Evolutionary conservation across 2,888 invertebrate species (phyloP).

Genomic region (Mongoloraphidia duomilia): DNA sequence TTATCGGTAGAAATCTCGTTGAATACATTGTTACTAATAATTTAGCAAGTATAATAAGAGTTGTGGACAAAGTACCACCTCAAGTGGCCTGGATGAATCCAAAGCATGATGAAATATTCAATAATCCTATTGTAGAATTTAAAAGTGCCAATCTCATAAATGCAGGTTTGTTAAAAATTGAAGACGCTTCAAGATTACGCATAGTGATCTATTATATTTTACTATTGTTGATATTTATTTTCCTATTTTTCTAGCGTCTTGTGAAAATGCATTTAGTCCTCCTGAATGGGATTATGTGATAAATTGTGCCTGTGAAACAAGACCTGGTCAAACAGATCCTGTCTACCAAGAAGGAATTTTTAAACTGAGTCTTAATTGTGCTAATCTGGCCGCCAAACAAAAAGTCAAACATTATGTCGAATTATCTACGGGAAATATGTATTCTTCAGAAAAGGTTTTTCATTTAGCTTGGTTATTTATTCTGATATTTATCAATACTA

Average conservation of each 20-base stretch:
- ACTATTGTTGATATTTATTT: constrained; percentile 23
- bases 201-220: constrained; percentile 13
- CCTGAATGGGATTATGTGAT: constrained; percentile 65
- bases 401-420: constrained; percentile 63
- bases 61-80: constrained; percentile 88
- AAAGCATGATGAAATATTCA: constrained; percentile 55
- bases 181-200: not conserved
- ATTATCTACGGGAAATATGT: constrained; percentile 71
- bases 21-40: constrained; percentile 65
- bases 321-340: constrained; percentile 74
- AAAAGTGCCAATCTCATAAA: constrained; percentile 85
- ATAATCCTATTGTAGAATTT: constrained; percentile 66
- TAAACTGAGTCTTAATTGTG: constrained; percentile 72
- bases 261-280: constrained; percentile 57
- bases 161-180: constrained; percentile 40
- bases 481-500: not conserved
- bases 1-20: constrained; percentile 81
- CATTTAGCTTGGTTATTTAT: not conserved
- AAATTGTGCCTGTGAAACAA: constrained; percentile 86
- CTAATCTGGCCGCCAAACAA: constrained; percentile 54
- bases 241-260: constrained; percentile 53
- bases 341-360: constrained; percentile 83
- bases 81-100: constrained; percentile 81
- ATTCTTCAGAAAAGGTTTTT: constrained; percentile 60
- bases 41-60: constrained; percentile 56